Percentiles rank a stretch among this genome's conserved stretches.
These are phyloP conservation scores for Onychostoma macrolepis DNA, from an alignment of 2,113 vertebrate species.

Conservation along the genomic window DNA sequence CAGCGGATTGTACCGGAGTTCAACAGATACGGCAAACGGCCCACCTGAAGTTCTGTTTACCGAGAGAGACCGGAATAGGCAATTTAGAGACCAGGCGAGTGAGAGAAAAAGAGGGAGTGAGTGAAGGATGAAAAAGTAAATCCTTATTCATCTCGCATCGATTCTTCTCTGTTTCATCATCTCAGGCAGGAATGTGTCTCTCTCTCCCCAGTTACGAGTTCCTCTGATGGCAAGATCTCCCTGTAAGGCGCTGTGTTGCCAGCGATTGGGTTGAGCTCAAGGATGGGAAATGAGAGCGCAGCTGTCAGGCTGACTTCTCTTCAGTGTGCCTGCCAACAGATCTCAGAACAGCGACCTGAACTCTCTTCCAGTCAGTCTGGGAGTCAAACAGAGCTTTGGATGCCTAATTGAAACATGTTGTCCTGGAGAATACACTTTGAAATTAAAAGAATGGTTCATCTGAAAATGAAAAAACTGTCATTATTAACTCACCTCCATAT, in stretches of 20 bases:
- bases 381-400: constrained; percentile 40
- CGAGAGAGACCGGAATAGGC: constrained; percentile 19
- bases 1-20: constrained; percentile 33
- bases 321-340: constrained; percentile 35
- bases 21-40: constrained; percentile 38
- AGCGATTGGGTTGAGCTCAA: constrained; percentile 29
- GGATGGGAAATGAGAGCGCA: constrained; percentile 24
- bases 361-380: constrained; percentile 35
- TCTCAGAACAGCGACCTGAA: constrained; percentile 39
- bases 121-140: constrained; percentile 27
- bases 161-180: constrained; percentile 37
- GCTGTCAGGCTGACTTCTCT: constrained; percentile 32
- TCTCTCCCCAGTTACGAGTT: constrained; percentile 11
- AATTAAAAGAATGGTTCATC: constrained; percentile 12
- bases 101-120: constrained; percentile 1
- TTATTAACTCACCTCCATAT: neutral
- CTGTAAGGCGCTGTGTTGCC: constrained; percentile 21
- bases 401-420: constrained; percentile 27
- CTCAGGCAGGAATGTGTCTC: constrained; percentile 12
- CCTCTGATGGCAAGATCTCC: constrained; percentile 31
- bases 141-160: constrained; percentile 13
- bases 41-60: constrained; percentile 42
- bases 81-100: constrained; percentile 14
- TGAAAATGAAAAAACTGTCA: neutral
- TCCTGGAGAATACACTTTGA: neutral